phyloP scores from a whole-genome alignment of 1,140 invertebrate genomes.

The Venturia canescens region DNA sequence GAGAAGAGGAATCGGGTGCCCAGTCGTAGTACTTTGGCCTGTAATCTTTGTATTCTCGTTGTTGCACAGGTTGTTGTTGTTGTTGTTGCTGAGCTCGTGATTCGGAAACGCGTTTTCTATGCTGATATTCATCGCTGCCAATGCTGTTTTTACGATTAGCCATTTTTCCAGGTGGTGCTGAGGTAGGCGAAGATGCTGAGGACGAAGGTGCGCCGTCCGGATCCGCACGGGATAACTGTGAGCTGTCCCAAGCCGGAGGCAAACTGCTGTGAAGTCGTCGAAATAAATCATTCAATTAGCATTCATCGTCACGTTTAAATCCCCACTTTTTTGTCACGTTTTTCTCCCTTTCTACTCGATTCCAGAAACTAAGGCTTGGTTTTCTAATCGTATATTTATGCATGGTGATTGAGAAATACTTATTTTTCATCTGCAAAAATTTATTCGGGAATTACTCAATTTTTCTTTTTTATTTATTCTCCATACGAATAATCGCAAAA shows the following conservation, averaged over 20 bases:
- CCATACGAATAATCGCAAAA: no score
- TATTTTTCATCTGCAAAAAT: no score
- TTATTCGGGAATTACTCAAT: no score
- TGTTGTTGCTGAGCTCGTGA: slow-evolving; percentile 74
- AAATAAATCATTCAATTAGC: neutral
- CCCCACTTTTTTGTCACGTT: neutral
- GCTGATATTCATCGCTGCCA: slow-evolving; percentile 59
- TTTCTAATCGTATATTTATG: no score
- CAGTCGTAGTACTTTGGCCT: slow-evolving; percentile 72
- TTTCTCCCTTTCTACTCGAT: neutral
- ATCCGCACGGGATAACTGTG: slow-evolving; percentile 76
- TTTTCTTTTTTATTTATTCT: no score
- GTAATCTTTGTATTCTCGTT: slow-evolving; percentile 77
- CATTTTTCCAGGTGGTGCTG: slow-evolving; percentile 59
- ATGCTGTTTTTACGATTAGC: slow-evolving; percentile 58
- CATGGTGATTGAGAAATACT: no score
- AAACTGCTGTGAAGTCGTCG: slow-evolving; percentile 60
- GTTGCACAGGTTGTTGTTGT: slow-evolving; percentile 47
- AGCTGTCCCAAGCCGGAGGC: slow-evolving; percentile 62
- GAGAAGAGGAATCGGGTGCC: slow-evolving; percentile 60
- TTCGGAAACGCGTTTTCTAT: slow-evolving; percentile 64
- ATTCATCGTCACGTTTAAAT: slow-evolving; percentile 36
- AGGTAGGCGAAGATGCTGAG: slow-evolving; percentile 69
- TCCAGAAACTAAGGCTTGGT: no score
- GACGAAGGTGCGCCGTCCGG: slow-evolving; percentile 82